Conservation (phyloP, 2,113 vertebrate genomes). For the Muscicapa adusta region DNA sequence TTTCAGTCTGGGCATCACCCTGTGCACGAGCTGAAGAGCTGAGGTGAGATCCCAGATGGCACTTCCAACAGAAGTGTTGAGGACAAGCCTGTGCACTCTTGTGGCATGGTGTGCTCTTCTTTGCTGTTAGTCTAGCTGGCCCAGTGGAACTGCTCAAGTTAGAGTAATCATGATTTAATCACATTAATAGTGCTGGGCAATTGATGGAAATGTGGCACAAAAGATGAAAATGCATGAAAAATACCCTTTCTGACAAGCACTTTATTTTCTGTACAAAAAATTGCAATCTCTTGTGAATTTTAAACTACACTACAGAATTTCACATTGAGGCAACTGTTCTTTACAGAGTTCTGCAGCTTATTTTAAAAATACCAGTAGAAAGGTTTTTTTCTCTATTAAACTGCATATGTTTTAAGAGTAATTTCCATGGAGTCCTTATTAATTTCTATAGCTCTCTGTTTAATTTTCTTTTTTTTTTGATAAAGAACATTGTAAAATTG, state of each 20-base stretch:
- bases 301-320: background rate
- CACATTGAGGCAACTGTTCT: background rate
- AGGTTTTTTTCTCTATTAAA: background rate
- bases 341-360: background rate
- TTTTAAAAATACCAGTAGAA: constrained; percentile 7
- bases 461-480: background rate
- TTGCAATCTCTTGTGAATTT: background rate
- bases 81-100: background rate
- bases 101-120: background rate
- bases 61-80: background rate
- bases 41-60: background rate
- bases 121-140: background rate
- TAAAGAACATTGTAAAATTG: background rate
- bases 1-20: background rate
- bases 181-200: background rate
- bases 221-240: background rate
- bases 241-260: background rate
- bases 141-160: background rate
- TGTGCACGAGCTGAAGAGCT: background rate
- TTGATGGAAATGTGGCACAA: background rate
- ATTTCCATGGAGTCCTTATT: background rate
- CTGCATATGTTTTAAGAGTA: background rate
- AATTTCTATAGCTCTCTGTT: background rate
- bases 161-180: background rate
- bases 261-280: background rate